Evolutionary conservation across 2,113 vertebrate species (phyloP).

Genomic region (Pedionomus torquatus): DNA sequence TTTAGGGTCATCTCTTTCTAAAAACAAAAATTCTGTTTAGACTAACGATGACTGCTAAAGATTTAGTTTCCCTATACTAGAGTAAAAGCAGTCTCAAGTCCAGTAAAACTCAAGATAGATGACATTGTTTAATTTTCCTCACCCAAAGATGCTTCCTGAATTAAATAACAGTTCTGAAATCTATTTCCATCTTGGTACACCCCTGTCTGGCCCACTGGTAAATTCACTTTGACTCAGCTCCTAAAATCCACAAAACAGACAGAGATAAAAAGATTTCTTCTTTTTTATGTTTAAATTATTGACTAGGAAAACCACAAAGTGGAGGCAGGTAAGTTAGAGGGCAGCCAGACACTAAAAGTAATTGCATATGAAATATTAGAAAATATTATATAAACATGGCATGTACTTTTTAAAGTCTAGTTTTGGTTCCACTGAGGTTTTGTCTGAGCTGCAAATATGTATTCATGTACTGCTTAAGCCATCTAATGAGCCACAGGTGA

Average conservation of each 20-base stretch:
- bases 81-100: background rate
- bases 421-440: conserved; percentile 32
- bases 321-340: conserved; percentile 3
- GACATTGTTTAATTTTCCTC: background rate
- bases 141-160: background rate
- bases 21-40: background rate
- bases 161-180: conserved; percentile 18
- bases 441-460: conserved; percentile 14
- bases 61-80: background rate
- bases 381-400: conserved; percentile 49
- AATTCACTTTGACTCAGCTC: background rate
- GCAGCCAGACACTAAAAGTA: conserved; percentile 27
- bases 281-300: background rate
- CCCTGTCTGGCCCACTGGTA: background rate
- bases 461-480: background rate
- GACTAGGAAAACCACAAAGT: background rate
- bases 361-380: conserved; percentile 26
- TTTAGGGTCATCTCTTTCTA: background rate
- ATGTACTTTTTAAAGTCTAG: conserved; percentile 24
- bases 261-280: background rate
- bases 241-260: background rate
- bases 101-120: background rate
- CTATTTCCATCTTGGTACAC: background rate
- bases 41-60: background rate
- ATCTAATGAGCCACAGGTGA: conserved; percentile 24